Percentiles rank a stretch among this genome's conserved stretches.
Evolutionary conservation across 2,113 vertebrate genomes (phyloP).

Genomic region (Porphyrio hochstetteri): DNA sequence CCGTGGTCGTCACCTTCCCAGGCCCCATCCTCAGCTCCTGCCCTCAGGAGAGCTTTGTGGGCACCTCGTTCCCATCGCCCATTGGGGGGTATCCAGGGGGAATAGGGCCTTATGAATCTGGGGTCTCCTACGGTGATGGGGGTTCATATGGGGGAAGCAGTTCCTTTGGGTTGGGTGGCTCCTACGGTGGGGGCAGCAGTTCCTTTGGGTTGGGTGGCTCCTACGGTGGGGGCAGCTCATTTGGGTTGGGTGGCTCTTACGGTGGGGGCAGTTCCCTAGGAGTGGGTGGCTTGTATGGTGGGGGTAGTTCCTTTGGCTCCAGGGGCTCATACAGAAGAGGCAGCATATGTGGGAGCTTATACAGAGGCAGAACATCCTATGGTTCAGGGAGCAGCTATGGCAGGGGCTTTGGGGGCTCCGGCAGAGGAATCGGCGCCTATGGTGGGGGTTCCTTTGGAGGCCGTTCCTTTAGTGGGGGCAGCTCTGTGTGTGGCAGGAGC

Average conservation of each 20-base stretch:
- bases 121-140: neutral
- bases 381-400: neutral
- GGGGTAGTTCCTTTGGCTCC: neutral
- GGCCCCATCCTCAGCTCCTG: neutral
- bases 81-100: neutral
- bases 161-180: neutral
- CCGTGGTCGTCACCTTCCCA: neutral
- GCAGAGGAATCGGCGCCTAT: neutral
- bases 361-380: neutral
- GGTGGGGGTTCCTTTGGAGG: neutral
- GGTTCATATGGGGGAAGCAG: neutral
- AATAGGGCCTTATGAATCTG: neutral
- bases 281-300: neutral
- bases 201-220: neutral
- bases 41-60: neutral
- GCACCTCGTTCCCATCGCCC: neutral
- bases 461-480: neutral
- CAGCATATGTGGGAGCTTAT: neutral
- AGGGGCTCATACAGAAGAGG: neutral
- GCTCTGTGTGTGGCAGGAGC: neutral
- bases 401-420: neutral
- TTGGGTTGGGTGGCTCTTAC: neutral
- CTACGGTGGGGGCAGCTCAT: neutral
- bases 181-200: neutral
- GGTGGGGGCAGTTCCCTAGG: too few species aligned